Base-by-base conservation (phyloP, 2,113 vertebrate genomes). In the Zingel zingel region DNA sequence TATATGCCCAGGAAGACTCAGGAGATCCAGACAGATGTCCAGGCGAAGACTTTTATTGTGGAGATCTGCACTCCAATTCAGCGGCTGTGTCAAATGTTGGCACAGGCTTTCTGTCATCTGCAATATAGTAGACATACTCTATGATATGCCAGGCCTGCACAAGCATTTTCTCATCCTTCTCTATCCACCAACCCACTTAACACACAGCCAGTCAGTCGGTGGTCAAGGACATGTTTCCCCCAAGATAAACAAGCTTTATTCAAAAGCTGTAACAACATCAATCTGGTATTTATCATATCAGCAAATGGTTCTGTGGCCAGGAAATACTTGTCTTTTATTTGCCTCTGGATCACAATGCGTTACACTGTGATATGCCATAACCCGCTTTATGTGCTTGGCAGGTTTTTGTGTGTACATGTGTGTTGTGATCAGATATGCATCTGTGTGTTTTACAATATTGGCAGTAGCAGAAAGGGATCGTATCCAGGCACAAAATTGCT, bases 241-340 rank as follows among this genome's bases (percentile, higher is more conserved):
- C 71, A 86, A 87, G 81, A 89, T 82, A 90, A 91, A 90, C 80
- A 79, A 77, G 16, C 19, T 39, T 77, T 76, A 83, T 91, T 90
- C 82, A 85, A 86, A 83, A 78, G 82, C 78, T 81, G 69, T 78
- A 85, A 84, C 65, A 64, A 59, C 70, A 59, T 87, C 82, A 92
- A 85, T 66, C 74, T 50, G 83, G 86, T 86, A 86, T 89, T 89
- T 77, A 92, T 92, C 82, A 88, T 87, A 91, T 93, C 88, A 86
- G 85, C 75, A 59, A 54, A 70, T 68, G 54, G 61, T 57, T 86
- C 76, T 79, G 56, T 48, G 2, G 82, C 81, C 86, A 81, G 76
- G 75, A 84, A 79, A 85, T 77, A 74, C 81, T 88, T 84, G 72
- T 81, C 59, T 86, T 88, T 85, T 89, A 80, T 92, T 82, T 67